Evolutionary conservation across 2,797 vertebrate species (phyloP), one percentile per base, ranked within the genome.

Genomic region (Staurois parvus): DNA sequence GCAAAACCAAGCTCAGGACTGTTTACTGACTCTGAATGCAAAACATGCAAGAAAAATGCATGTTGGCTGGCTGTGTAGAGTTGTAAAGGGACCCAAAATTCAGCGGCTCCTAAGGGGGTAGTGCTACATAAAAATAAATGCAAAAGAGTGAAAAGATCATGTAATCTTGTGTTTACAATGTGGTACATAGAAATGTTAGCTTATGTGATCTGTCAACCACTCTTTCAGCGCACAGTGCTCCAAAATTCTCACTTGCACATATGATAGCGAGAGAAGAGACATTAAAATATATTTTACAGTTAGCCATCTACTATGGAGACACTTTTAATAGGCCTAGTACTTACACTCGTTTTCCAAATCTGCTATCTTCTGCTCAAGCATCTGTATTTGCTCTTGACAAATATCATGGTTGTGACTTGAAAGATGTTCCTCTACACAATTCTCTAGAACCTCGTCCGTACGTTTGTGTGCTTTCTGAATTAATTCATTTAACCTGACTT

Each of bases 331-430:
- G 52, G 7, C 21, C 7, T 52, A 52, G 8, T 76, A 83, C 74
- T 78, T 15, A 76, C 56, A 32, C 29, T 59, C 40, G 4, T 30
- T 19, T n/a, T 81, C 79, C 72, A 79, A 52, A 40, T 88, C 67
- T 11, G 24, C 24, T 24, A 87, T 69, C 32, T 83, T 83, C n/a
- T 40, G 75, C 28, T 87, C 85, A 52, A 87, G 76, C 85, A 87
- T 87, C 24, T 59, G 59, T 15, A 73, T 79, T 24, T 83, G 75
- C 28, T 87, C 85, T 3, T 30, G 5, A 26, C 80, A 87, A 5
- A 68, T 9, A 69, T 73, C 59, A 76, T 83, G 85, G 30, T 9
- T 8, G 21, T 8, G 10, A 17, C 40, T 83, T 68, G 26, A 64
- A 68, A 11, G 13, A n/a, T 73, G 48, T 29, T 67, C 73, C 26